A percentile compares a stretch with the other conserved stretches of the same genome.
These are phyloP conservation scores for Simalia tracyae DNA, from an alignment of 2,797 vertebrate genomes.

Conservation along the genomic window DNA sequence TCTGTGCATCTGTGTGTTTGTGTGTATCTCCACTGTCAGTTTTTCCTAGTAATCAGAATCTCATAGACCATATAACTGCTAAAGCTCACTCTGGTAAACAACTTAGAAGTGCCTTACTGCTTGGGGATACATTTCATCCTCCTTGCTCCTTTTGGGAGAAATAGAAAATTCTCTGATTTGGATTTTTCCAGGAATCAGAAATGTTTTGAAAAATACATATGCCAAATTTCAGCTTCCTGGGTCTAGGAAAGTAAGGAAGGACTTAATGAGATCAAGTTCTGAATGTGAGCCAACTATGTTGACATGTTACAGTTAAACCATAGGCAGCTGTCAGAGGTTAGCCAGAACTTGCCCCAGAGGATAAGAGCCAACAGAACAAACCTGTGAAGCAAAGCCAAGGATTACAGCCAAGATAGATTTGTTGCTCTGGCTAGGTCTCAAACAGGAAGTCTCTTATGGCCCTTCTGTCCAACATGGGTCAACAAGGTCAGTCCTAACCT, in stretches of 20 bases:
- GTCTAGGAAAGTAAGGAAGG: background rate
- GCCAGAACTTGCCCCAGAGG: constrained; percentile 5
- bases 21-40: background rate
- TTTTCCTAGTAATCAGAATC: background rate
- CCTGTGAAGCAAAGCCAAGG: background rate
- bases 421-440: background rate
- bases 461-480: background rate
- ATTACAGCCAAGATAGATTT: background rate
- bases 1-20: too few species aligned
- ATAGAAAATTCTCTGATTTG: background rate
- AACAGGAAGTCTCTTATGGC: background rate
- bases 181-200: background rate
- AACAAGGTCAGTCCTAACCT: background rate
- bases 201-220: background rate
- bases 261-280: background rate
- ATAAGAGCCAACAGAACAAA: background rate
- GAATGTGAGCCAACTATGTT: background rate
- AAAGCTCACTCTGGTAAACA: background rate
- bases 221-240: constrained; percentile 18
- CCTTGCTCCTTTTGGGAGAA: background rate
- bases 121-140: background rate
- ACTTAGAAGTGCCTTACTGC: background rate
- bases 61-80: background rate
- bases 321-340: constrained; percentile 8
- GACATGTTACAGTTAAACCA: background rate